Evolutionary conservation across 2,888 invertebrate genomes (phyloP).

Genomic region (Hybos culiciformis): DNA sequence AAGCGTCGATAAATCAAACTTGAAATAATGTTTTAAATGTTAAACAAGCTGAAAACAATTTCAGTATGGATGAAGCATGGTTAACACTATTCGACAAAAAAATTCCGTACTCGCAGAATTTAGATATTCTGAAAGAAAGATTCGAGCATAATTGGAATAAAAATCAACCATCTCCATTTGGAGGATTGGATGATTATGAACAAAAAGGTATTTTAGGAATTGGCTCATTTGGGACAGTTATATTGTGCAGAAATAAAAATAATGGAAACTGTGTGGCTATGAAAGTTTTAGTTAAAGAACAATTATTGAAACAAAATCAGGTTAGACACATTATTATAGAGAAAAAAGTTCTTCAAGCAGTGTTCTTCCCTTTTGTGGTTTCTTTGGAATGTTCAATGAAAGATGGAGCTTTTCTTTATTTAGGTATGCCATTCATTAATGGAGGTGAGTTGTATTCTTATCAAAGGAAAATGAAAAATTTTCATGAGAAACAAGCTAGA

Average conservation of each 20-base stretch:
- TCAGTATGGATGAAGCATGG: slow-evolving; percentile 1
- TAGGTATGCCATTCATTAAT: slow-evolving; percentile 69
- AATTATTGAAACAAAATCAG: slow-evolving; percentile 78
- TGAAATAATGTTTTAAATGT: too few relatives aligned
- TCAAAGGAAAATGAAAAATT: slow-evolving; percentile 43
- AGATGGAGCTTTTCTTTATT: slow-evolving; percentile 72
- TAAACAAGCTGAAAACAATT: too few relatives aligned
- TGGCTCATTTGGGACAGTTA: slow-evolving; percentile 82
- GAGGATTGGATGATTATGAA: slow-evolving; percentile 48
- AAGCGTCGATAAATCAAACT: too few relatives aligned
- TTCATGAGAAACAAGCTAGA: slow-evolving; percentile 65
- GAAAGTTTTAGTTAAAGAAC: slow-evolving; percentile 78
- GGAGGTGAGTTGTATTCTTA: slow-evolving; percentile 84
- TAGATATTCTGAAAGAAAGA: slow-evolving; percentile 41
- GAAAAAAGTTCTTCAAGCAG: slow-evolving; percentile 76
- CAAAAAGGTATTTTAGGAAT: slow-evolving; percentile 67
- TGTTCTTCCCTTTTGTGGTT: slow-evolving; percentile 83
- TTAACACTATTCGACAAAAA: background rate
- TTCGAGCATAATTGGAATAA: slow-evolving; percentile 43
- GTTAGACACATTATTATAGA: slow-evolving; percentile 81
- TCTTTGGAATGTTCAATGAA: slow-evolving; percentile 68
- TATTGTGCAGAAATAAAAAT: slow-evolving; percentile 45
- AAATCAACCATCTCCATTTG: slow-evolving; percentile 20
- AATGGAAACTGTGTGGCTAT: slow-evolving; percentile 59
- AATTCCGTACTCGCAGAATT: slow-evolving; percentile 27